phyloP scores from a whole-genome alignment of 1,140 invertebrate species.

The Hycleus phaleratus region DNA sequence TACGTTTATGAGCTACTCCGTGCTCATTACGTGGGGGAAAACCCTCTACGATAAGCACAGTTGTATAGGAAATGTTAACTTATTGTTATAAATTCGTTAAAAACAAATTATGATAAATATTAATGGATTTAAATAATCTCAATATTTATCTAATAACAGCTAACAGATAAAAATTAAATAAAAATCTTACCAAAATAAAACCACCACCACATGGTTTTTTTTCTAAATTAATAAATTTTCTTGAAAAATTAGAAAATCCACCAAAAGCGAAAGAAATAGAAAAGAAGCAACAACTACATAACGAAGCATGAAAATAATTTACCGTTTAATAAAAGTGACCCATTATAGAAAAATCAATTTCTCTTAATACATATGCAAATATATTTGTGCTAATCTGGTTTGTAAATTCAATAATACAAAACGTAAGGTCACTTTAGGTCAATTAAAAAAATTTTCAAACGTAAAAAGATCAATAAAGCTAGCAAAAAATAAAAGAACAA shows the following conservation, averaged over 20 bases:
- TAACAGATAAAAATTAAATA: background rate
- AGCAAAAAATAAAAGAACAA: slow-evolving; percentile 13
- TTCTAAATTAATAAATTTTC: background rate
- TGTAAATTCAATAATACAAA: slow-evolving; percentile 1
- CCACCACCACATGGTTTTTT: slow-evolving; percentile 28
- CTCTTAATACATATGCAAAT: slow-evolving; percentile 1
- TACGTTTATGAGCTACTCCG: slow-evolving; percentile 74
- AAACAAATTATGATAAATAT: background rate
- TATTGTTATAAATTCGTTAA: background rate
- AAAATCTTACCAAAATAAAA: slow-evolving; percentile 29
- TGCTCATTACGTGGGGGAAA: slow-evolving; percentile 65
- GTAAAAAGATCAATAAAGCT: slow-evolving; percentile 1
- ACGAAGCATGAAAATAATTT: background rate
- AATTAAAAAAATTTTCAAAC: background rate
- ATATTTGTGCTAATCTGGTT: slow-evolving; percentile 17
- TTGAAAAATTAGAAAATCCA: background rate
- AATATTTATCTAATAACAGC: background rate
- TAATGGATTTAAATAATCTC: background rate
- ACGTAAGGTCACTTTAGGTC: slow-evolving; percentile 6
- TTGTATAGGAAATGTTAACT: slow-evolving; percentile 14
- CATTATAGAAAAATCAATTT: slow-evolving; percentile 5
- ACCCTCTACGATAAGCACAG: slow-evolving; percentile 34
- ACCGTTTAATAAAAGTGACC: background rate
- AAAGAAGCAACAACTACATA: slow-evolving; percentile 10
- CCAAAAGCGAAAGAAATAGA: slow-evolving; percentile 24